Conservation (phyloP, 2,113 vertebrate species). For the human (Homo sapiens) region DNA sequence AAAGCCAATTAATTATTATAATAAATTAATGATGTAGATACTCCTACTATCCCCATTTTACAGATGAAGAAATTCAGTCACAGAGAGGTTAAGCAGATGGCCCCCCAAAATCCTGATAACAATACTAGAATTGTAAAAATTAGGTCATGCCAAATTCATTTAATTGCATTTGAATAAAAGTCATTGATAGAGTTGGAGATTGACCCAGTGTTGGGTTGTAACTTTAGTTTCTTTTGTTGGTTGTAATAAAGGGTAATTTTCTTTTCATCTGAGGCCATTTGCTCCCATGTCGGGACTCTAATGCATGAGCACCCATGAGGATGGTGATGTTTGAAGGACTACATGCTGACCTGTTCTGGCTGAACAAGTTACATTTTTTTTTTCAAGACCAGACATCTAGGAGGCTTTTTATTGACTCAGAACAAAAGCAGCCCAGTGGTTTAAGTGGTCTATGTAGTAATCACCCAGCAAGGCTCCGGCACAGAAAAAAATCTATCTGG, state of each 20-base stretch:
- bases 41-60: neutral
- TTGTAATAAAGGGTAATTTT: slow-evolving; percentile 7
- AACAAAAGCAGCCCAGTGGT: slow-evolving; percentile 56
- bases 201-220: neutral
- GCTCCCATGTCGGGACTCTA: neutral
- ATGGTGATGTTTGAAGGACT: neutral
- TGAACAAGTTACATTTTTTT: slow-evolving; percentile 40
- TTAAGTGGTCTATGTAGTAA: slow-evolving; percentile 52
- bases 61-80: neutral
- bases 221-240: neutral
- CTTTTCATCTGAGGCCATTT: neutral
- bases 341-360: neutral
- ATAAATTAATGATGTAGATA: neutral
- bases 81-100: neutral
- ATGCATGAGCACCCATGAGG: neutral
- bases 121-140: neutral
- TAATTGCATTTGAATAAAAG: slow-evolving; percentile 30
- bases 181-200: neutral
- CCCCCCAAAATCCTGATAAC: neutral
- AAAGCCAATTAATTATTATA: neutral
- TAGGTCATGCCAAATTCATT: neutral
- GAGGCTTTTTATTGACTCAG: slow-evolving; percentile 56
- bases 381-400: slow-evolving; percentile 17
- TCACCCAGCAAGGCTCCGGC: slow-evolving; percentile 24
- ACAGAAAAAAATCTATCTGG: neutral